phyloP scores from a whole-genome alignment of 1,140 invertebrate genomes.

The Muscidifurax raptorellus region DNA sequence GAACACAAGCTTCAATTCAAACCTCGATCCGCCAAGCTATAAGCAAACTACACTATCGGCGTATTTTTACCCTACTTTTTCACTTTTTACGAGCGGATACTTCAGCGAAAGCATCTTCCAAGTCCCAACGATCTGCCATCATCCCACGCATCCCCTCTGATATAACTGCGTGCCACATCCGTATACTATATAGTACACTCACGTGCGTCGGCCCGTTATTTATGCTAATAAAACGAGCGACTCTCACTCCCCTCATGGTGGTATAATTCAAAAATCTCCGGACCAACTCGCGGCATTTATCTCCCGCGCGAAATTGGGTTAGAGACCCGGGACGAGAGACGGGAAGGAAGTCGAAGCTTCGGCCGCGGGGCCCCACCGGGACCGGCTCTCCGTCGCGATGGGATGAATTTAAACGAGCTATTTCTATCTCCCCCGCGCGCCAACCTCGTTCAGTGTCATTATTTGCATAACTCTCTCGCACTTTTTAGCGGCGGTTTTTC shows the following conservation, averaged over 20 bases:
- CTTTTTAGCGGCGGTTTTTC: slow-evolving; percentile 11
- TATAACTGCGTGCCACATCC: neutral
- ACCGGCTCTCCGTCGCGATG: slow-evolving; percentile 54
- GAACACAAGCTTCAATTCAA: no score
- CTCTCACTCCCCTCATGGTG: slow-evolving; percentile 35
- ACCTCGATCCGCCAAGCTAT: no score
- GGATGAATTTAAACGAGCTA: slow-evolving; percentile 69
- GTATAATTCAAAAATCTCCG: slow-evolving; percentile 68
- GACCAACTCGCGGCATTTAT: slow-evolving; percentile 69
- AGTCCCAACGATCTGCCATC: neutral
- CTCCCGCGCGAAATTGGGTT: slow-evolving; percentile 68
- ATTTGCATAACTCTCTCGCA: slow-evolving; percentile 51
- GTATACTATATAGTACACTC: neutral
- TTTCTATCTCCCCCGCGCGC: slow-evolving; percentile 36
- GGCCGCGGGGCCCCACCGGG: slow-evolving; percentile 58
- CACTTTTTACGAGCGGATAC: neutral
- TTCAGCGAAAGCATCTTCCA: neutral
- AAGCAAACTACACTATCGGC: no score
- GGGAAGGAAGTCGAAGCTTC: slow-evolving; percentile 51
- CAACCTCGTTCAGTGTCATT: slow-evolving; percentile 35
- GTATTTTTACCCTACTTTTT: neutral
- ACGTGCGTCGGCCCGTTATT: slow-evolving; percentile 15
- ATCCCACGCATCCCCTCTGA: neutral
- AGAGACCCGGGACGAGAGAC: slow-evolving; percentile 49
- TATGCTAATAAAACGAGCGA: slow-evolving; percentile 42